These are phyloP conservation scores for Zaprionus gabonicus DNA, from an alignment of 1,140 invertebrate genomes.

Conservation along the genomic window DNA sequence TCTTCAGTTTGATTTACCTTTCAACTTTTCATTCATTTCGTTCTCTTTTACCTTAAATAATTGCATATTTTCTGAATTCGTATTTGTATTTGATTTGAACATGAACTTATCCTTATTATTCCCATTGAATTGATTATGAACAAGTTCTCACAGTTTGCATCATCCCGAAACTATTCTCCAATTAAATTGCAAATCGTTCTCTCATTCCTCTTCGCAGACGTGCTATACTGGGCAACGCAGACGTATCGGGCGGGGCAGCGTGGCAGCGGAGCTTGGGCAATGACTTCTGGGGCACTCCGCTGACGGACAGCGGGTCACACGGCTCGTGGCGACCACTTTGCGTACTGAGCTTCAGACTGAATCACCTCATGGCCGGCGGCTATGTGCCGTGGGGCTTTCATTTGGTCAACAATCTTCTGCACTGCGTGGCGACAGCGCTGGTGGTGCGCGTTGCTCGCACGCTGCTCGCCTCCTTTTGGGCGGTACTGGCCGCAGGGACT, in stretches of 20 bases:
- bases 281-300: slow-evolving; percentile 97
- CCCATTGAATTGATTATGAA: background rate
- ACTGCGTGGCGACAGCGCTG: slow-evolving; percentile 91
- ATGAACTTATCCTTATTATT: background rate
- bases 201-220: slow-evolving; percentile 87
- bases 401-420: slow-evolving; percentile 94
- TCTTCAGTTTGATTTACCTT: background rate
- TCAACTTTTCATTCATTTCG: background rate
- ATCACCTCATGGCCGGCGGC: slow-evolving; percentile 94
- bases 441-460: slow-evolving; percentile 90
- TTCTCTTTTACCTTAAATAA: too few relatives aligned
- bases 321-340: slow-evolving; percentile 97
- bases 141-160: background rate
- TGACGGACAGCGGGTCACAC: slow-evolving; percentile 93
- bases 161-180: background rate
- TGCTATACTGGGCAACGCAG: slow-evolving; percentile 94
- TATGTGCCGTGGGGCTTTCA: slow-evolving; percentile 96
- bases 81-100: background rate
- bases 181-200: slow-evolving; percentile 4
- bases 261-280: slow-evolving; percentile 90
- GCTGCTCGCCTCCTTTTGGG: slow-evolving; percentile 87
- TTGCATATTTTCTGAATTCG: background rate
- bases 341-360: slow-evolving; percentile 96
- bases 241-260: slow-evolving; percentile 90
- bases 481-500: slow-evolving; percentile 91